Percentiles rank a stretch among this genome's conserved stretches.
phyloP scores from a whole-genome alignment of 2,888 invertebrate species.

The Asteroscopus sphinx region DNA sequence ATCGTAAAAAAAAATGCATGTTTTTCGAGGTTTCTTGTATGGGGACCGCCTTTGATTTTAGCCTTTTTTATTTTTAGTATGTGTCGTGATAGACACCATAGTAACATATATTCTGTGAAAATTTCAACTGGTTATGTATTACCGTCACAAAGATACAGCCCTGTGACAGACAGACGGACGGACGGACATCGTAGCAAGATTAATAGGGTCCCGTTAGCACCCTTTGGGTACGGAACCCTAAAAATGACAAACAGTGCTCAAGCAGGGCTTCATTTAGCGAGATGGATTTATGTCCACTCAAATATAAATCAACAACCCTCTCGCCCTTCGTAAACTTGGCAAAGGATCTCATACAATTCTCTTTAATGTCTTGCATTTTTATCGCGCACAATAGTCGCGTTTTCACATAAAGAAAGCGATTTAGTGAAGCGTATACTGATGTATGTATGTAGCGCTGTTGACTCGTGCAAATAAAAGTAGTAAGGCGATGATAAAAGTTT shows the following conservation, averaged over 20 bases:
- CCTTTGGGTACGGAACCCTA: no score
- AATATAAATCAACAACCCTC: slow-evolving; percentile 11
- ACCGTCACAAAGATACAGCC: no score
- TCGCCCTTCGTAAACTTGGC: slow-evolving; percentile 24
- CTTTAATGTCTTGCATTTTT: slow-evolving; percentile 6
- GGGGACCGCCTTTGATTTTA: no score
- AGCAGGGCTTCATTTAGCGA: background rate
- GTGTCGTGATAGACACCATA: no score
- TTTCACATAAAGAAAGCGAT: slow-evolving; percentile 30
- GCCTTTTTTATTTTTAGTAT: no score
- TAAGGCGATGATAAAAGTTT: slow-evolving; percentile 60
- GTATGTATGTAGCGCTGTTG: slow-evolving; percentile 28
- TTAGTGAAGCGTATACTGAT: slow-evolving; percentile 30
- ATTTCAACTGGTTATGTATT: no score
- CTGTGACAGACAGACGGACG: no score
- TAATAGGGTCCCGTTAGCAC: no score
- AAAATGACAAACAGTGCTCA: background rate
- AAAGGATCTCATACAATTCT: slow-evolving; percentile 23
- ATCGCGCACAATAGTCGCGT: slow-evolving; percentile 37
- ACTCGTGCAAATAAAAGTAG: slow-evolving; percentile 41
- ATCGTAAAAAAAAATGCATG: no score
- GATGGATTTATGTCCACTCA: background rate
- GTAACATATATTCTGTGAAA: no score
- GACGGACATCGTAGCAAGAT: no score
- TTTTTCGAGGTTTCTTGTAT: no score